Evolutionary conservation across 2,113 vertebrate genomes (phyloP).

Genomic region (Scolopax mira): DNA sequence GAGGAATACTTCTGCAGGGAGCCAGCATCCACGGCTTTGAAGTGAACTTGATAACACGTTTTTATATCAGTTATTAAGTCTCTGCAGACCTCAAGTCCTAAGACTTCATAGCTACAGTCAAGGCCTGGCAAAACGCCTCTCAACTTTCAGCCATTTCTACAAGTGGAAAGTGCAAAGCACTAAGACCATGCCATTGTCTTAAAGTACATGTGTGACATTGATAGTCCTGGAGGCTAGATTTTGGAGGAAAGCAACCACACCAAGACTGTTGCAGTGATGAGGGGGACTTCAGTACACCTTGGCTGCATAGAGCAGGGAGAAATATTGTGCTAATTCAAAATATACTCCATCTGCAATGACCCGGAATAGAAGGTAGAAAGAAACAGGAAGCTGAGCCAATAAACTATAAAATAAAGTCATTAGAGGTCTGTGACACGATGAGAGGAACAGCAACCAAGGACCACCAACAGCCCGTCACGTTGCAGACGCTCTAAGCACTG

Average conservation of each 20-base stretch:
- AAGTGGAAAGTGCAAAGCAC: background rate
- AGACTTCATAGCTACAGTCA: background rate
- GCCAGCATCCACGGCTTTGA: background rate
- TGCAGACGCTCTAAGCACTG: background rate
- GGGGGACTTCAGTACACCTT: background rate
- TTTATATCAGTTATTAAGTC: background rate
- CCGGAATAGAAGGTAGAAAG: background rate
- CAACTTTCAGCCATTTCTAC: background rate
- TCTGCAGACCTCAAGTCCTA: background rate
- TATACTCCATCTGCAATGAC: background rate
- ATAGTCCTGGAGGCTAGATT: background rate
- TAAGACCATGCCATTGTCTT: background rate
- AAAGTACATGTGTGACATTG: background rate
- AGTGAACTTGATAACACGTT: background rate
- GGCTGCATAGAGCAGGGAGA: background rate
- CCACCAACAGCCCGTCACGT: background rate
- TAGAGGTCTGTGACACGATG: background rate
- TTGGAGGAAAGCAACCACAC: background rate
- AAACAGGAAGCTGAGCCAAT: background rate
- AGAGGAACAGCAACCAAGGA: background rate
- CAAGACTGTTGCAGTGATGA: background rate
- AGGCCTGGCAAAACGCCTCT: background rate
- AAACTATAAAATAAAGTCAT: background rate
- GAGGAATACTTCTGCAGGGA: background rate
- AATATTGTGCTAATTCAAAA: background rate